These are phyloP conservation scores for Epizoanthus scotinus DNA, from an alignment of 92 coral and sea anemone species.

Conservation along the genomic window DNA sequence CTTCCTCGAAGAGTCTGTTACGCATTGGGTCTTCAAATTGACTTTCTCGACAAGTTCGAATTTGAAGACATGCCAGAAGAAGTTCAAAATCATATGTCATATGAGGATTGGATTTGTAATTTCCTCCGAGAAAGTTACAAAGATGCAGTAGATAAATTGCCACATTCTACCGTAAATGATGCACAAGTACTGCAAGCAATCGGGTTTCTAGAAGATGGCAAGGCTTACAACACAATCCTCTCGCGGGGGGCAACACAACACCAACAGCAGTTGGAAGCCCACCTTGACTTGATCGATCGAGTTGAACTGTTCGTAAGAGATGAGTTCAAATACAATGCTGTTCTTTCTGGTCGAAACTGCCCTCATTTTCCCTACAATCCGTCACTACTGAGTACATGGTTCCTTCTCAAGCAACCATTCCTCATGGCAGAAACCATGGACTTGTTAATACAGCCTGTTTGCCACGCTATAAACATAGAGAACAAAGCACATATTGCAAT, in stretches of 20 bases:
- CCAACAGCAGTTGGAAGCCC: background rate
- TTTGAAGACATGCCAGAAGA: slow-evolving; percentile 35
- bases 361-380: slow-evolving; percentile 26
- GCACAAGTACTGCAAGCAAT: background rate
- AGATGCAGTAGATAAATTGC: slow-evolving; percentile 1
- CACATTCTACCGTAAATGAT: background rate
- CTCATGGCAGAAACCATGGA: background rate
- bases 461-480: slow-evolving; percentile 32
- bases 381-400: slow-evolving; percentile 11
- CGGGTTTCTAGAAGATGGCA: slow-evolving; percentile 39
- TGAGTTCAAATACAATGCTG: slow-evolving; percentile 48
- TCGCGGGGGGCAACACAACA: slow-evolving; percentile 2
- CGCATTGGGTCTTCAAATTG: too few species aligned
- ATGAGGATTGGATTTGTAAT: slow-evolving; percentile 46
- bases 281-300: slow-evolving; percentile 39
- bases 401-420: background rate
- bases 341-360: background rate
- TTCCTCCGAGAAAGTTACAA: slow-evolving; percentile 30
- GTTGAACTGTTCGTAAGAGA: slow-evolving; percentile 46
- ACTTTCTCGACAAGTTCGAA: slow-evolving; percentile 45
- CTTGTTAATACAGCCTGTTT: background rate
- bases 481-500: background rate
- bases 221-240: slow-evolving; percentile 35
- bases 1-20: too few species aligned
- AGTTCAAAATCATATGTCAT: slow-evolving; percentile 25